These are phyloP conservation scores for Macropodus opercularis DNA, from an alignment of 2,797 vertebrate genomes.

Conservation along the genomic window DNA sequence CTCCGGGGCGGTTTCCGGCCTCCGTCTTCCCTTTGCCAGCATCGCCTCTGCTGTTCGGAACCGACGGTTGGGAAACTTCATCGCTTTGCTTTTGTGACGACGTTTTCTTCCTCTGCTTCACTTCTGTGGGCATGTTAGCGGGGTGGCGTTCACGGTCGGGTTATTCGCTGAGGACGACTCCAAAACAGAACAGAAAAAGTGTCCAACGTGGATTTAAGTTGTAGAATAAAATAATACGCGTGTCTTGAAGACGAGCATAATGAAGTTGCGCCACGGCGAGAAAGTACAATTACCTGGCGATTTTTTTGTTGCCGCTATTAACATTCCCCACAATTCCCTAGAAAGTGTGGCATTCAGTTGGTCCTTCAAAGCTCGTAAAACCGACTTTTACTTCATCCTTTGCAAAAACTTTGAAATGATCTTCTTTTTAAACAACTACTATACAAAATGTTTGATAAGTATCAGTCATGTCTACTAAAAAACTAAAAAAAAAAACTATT, in stretches of 20 bases:
- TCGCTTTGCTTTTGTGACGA: conserved; percentile 48
- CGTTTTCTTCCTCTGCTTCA: conserved; percentile 78
- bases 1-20: background rate
- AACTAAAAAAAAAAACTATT: no score
- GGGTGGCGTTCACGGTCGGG: background rate
- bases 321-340: background rate
- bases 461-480: no score
- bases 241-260: conserved; percentile 23
- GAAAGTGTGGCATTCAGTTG: conserved; percentile 28
- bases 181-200: background rate
- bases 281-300: background rate
- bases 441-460: background rate
- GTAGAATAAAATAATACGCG: background rate
- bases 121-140: conserved; percentile 75
- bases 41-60: conserved; percentile 41
- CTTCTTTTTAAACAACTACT: background rate
- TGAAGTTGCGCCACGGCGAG: background rate
- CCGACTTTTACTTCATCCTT: rapidly evolving
- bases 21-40: conserved; percentile 23
- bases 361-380: background rate
- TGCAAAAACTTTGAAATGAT: background rate
- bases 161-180: conserved; percentile 2
- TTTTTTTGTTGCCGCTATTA: background rate
- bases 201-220: background rate
- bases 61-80: conserved; percentile 28